Conservation (phyloP, 2,797 vertebrate species). For the Sorex maritimensis region DNA sequence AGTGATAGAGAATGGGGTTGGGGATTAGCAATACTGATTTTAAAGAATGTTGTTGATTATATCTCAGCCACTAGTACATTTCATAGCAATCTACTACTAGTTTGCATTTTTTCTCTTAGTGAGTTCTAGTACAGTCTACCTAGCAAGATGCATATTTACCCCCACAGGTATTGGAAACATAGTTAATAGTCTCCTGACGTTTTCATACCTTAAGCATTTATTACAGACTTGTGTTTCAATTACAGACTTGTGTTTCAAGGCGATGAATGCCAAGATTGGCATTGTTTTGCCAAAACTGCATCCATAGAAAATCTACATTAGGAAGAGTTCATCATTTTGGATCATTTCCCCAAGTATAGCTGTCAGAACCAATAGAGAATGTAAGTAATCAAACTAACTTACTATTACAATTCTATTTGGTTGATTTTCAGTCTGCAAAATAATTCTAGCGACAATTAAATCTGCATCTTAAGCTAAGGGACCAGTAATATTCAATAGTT, state of each 20-base stretch:
- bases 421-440: slow-evolving; percentile 33
- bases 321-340: slow-evolving; percentile 35
- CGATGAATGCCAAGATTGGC: neutral
- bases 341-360: slow-evolving; percentile 30
- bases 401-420: slow-evolving; percentile 60
- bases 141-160: neutral
- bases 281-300: slow-evolving; percentile 50
- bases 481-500: slow-evolving; percentile 31
- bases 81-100: neutral
- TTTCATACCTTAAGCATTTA: neutral
- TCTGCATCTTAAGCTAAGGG: neutral
- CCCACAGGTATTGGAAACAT: neutral
- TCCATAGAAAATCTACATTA: slow-evolving; percentile 32
- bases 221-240: slow-evolving; percentile 27
- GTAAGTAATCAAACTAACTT: slow-evolving; percentile 71
- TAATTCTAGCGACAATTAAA: slow-evolving; percentile 67
- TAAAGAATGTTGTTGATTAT: neutral
- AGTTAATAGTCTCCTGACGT: neutral
- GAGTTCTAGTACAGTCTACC: neutral
- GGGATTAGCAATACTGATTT: no score
- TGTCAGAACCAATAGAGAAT: slow-evolving; percentile 71
- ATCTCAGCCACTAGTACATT: neutral
- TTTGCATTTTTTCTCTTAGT: neutral
- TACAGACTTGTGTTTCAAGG: slow-evolving; percentile 25
- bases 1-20: no score